Percentiles rank a stretch among this genome's conserved stretches.
phyloP scores from a whole-genome alignment of 2,113 vertebrate genomes.

The Boleophthalmus pectinirostris region DNA sequence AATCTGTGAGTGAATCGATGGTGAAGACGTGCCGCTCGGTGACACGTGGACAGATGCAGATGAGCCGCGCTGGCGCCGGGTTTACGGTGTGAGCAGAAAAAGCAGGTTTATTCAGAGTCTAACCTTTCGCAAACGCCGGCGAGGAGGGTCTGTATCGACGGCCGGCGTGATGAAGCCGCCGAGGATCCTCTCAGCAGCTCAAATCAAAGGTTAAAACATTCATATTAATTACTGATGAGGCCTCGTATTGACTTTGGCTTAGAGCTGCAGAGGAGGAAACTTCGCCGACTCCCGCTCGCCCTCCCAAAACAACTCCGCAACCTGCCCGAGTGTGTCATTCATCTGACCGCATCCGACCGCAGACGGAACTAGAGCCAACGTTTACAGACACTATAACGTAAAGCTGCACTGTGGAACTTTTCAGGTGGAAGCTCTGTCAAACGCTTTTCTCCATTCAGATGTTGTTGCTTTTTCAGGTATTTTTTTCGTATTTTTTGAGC shows the following conservation, averaged over 20 bases:
- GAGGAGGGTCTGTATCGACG: constrained; percentile 69
- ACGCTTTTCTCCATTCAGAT: too few species aligned
- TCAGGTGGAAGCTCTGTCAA: too few species aligned
- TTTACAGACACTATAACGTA: too few species aligned
- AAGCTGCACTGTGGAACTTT: too few species aligned
- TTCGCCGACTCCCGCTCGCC: not conserved
- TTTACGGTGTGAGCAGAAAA: constrained; percentile 23
- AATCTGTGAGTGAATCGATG: constrained; percentile 35
- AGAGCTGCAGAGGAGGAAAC: constrained; percentile 20
- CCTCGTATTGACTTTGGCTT: constrained; percentile 58
- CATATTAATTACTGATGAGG: constrained; percentile 69
- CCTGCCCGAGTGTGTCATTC: not conserved
- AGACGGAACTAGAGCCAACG: too few species aligned
- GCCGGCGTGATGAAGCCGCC: constrained; percentile 70
- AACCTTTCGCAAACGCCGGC: constrained; percentile 72
- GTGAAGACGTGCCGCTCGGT: constrained; percentile 55
- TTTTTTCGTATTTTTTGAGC: too few species aligned
- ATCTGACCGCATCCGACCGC: not conserved
- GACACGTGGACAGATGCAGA: constrained; percentile 55
- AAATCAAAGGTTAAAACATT: constrained; percentile 77
- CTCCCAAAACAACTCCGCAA: not conserved
- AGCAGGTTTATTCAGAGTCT: constrained; percentile 67
- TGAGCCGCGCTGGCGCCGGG: too few species aligned
- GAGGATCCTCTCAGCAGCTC: constrained; percentile 70
- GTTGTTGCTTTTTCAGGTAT: too few species aligned